Conservation (phyloP, 2,888 invertebrate species). For the Sipunculus nudus region DNA sequence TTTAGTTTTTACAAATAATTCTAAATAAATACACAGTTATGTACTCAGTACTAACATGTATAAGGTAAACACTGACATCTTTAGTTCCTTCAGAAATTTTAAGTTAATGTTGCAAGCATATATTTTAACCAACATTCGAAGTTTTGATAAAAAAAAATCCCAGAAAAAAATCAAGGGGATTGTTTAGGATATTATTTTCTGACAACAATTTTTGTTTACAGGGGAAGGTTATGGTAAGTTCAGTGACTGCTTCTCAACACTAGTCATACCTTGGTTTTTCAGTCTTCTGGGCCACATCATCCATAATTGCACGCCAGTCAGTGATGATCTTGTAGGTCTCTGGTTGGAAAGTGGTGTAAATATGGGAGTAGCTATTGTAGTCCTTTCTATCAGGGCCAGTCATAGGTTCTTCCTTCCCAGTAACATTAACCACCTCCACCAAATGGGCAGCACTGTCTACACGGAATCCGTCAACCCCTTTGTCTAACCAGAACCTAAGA, state of each 20-base stretch:
- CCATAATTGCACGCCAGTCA: slow-evolving; percentile 74
- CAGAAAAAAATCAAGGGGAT: no score
- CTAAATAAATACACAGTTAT: no score
- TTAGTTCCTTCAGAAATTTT: no score
- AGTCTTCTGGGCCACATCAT: slow-evolving; percentile 60
- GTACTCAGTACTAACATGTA: no score
- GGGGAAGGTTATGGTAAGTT: neutral
- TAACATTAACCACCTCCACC: slow-evolving; percentile 46
- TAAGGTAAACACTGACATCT: no score
- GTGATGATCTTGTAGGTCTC: slow-evolving; percentile 72
- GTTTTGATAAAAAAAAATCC: no score
- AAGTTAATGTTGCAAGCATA: no score
- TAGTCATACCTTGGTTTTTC: slow-evolving; percentile 7
- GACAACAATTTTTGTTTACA: no score
- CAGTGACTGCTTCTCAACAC: no score
- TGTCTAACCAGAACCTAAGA: slow-evolving; percentile 75
- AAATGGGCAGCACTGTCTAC: slow-evolving; percentile 80
- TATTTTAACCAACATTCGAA: no score
- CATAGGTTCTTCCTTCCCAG: slow-evolving; percentile 2
- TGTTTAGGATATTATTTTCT: no score
- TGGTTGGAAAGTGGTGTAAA: slow-evolving; percentile 50
- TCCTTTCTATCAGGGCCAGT: slow-evolving; percentile 1
- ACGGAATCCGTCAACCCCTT: slow-evolving; percentile 89
- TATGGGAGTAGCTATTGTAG: slow-evolving; percentile 34
- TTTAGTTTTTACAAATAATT: no score